Percentiles rank a stretch among this genome's conserved stretches.
Conservation (phyloP, 2,113 vertebrate species). For the Carettochelys insculpta region DNA sequence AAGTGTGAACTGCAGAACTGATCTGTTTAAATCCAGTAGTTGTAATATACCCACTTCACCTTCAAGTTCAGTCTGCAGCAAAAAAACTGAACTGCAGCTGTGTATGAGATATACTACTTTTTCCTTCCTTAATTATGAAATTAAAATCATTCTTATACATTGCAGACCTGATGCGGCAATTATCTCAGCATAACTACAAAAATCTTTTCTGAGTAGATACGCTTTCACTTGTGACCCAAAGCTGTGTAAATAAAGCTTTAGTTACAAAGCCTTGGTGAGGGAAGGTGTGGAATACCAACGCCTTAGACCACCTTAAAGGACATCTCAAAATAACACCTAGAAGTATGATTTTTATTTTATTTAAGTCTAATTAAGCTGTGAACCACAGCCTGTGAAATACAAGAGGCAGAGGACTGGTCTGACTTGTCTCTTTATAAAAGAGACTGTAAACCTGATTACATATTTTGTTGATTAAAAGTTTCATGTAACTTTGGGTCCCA, state of each 20-base stretch:
- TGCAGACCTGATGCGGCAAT: neutral
- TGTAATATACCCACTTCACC: neutral
- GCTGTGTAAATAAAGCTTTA: neutral
- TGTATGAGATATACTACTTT: neutral
- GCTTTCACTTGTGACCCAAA: neutral
- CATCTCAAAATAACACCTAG: too few species aligned
- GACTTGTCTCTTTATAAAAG: neutral
- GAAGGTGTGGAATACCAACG: neutral
- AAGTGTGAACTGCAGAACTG: neutral
- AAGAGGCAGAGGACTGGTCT: neutral
- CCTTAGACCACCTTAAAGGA: neutral
- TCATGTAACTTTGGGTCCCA: neutral
- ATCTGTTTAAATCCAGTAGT: neutral
- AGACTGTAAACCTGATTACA: neutral
- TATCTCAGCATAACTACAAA: neutral
- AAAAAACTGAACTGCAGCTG: neutral
- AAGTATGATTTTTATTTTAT: too few species aligned
- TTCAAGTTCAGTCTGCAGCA: neutral
- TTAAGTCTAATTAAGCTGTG: neutral
- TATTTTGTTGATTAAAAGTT: neutral
- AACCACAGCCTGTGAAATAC: neutral
- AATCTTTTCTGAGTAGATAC: neutral
- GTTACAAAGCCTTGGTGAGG: neutral
- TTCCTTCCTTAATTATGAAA: neutral
- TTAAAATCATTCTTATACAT: neutral